Conservation (phyloP, 2,797 vertebrate species). For the Xerus rutilus region DNA sequence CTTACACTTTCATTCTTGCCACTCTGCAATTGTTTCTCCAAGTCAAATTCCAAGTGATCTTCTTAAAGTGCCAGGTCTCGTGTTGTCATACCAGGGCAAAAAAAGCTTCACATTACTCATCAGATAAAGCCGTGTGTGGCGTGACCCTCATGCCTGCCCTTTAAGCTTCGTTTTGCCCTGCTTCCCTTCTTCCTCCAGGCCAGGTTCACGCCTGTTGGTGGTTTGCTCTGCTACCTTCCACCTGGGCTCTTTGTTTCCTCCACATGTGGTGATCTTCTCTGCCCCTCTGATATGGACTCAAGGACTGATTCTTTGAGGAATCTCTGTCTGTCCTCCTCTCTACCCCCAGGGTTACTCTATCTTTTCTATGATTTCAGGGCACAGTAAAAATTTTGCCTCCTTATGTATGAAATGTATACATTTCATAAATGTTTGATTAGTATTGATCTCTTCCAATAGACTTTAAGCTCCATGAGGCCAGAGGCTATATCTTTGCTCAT, state of each 20-base stretch:
- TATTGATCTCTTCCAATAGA: neutral
- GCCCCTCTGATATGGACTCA: no score
- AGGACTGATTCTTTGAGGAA: neutral
- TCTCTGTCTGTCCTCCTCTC: neutral
- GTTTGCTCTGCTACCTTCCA: neutral
- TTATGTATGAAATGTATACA: neutral
- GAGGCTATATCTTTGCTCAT: neutral
- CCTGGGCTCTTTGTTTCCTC: neutral
- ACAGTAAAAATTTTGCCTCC: neutral
- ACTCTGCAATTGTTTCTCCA: neutral
- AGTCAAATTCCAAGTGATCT: neutral
- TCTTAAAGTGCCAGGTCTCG: neutral
- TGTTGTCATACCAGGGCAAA: neutral
- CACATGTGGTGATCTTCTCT: neutral
- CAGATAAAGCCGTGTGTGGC: neutral
- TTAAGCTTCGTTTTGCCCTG: neutral
- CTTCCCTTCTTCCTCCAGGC: rapidly evolving
- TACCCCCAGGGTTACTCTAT: neutral
- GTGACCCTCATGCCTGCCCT: no score
- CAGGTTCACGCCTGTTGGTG: neutral
- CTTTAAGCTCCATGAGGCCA: neutral
- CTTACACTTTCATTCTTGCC: neutral
- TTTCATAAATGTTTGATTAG: neutral
- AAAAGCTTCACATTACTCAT: neutral
- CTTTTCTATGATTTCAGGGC: neutral